Base-by-base conservation (phyloP, 2,888 invertebrate species). In the Diaprepes abbreviatus region DNA sequence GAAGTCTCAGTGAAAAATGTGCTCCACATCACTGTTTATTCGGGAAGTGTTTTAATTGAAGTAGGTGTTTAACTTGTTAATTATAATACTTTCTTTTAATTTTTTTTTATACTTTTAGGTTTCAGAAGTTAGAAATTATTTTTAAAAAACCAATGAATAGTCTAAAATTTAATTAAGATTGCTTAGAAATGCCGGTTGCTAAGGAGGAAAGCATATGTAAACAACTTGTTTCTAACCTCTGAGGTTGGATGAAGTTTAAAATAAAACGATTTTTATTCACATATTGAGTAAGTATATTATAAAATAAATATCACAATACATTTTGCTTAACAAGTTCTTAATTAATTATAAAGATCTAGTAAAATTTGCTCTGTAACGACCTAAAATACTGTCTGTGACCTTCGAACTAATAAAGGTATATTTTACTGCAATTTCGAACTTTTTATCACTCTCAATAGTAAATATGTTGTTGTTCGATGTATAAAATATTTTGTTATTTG, bases 241-340 rank as follows among this genome's bases (percentile, higher is more conserved):
- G 12, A 40, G 21, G 45, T 24, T 45, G 24, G 21, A 35, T 36
- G 17, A 35, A 17, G 17, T n/a, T 10, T 19, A 36, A 33, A 52
- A 4, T 9, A 55, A 55, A 55, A 19, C 16, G 5, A 14, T 12
- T 38, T 38, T 58, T 58, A 40, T 10, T 52, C 17, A 10, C 17
- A 52, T 40, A 40, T 7, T 62, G 12, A 16, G 50, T 62, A 48
- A 62, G 48, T 50, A 21, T 40, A 45, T 12, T 33, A 43, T 31
- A 31, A 31, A 45, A 60, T 36, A 62, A 40, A 58, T 62, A 50
- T 62, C 60, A 62, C 60, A 62, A 50, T 62, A 48, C 35, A 54
- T 35, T 33, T 35, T 21, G 3, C n/a, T 12, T 54, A 19, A 36
- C 28, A 17, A 52, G 33, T 10, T n/a, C 52, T 52, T n/a, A 33